Evolutionary conservation across 2,888 invertebrate species (phyloP).

Genomic region (Carterocephalus palaemon): DNA sequence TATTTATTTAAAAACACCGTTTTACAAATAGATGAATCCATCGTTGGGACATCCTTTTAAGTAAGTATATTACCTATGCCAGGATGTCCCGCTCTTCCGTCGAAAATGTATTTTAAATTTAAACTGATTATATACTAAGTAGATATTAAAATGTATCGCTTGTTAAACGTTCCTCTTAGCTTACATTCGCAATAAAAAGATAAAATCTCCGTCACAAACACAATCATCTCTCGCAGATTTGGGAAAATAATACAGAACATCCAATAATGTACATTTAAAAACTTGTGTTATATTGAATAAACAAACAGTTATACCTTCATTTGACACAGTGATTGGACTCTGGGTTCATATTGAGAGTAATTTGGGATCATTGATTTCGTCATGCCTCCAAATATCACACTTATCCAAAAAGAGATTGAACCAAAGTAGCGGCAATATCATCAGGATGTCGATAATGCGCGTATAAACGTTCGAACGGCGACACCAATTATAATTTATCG

Average conservation of each 20-base stretch:
- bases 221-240: not conserved
- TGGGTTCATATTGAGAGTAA: conserved; percentile 6
- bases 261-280: conserved; percentile 1
- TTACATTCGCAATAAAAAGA: not conserved
- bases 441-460: conserved; percentile 38
- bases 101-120: too few relatives aligned
- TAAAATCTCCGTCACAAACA: not conserved
- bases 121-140: too few relatives aligned
- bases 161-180: too few relatives aligned
- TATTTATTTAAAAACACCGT: too few relatives aligned
- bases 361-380: conserved; percentile 1
- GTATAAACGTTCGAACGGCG: conserved; percentile 31
- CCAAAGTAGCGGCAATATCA: conserved; percentile 39
- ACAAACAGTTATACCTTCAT: conserved; percentile 16
- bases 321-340: conserved; percentile 13
- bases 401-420: conserved; percentile 32
- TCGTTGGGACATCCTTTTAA: too few relatives aligned
- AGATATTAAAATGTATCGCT: too few relatives aligned
- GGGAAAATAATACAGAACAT: not conserved
- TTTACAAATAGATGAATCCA: too few relatives aligned
- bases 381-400: conserved; percentile 19
- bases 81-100: too few relatives aligned
- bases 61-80: not conserved
- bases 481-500: conserved; percentile 33
- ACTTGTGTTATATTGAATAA: conserved; percentile 5